These are phyloP conservation scores for Muricea muricata DNA, from an alignment of 92 coral and sea anemone species.

Conservation along the genomic window DNA sequence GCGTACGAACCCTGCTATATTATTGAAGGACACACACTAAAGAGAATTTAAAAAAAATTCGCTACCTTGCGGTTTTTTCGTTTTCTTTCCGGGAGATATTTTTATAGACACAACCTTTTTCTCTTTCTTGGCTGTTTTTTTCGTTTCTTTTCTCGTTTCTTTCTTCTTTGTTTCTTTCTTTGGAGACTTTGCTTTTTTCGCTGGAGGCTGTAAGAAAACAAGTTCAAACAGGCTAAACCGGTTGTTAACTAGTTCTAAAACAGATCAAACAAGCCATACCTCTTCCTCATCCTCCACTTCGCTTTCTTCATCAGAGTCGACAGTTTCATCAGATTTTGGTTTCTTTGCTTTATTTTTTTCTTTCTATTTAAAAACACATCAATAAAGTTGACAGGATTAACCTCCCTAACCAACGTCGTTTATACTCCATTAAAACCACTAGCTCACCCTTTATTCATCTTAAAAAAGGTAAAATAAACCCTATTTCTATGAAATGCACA, in stretches of 20 bases:
- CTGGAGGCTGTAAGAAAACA: conserved; percentile 38
- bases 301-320: conserved; percentile 65
- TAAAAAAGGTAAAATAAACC: no score
- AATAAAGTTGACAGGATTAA: no score
- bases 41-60: neutral
- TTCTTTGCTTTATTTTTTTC: conserved; percentile 28
- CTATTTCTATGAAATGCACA: no score
- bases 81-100: conserved; percentile 85
- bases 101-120: conserved; percentile 80
- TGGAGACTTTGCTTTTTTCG: conserved; percentile 59
- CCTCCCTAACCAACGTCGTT: no score
- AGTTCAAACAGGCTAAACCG: neutral
- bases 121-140: conserved; percentile 52
- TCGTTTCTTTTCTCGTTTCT: conserved; percentile 69
- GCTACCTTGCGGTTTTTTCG: conserved; percentile 72
- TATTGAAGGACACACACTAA: no score
- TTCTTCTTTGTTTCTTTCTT: conserved; percentile 60
- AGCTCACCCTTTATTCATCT: no score
- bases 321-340: conserved; percentile 57
- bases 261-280: neutral
- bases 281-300: conserved; percentile 65
- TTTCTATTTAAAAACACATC: conserved; percentile 35
- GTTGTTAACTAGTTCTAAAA: neutral
- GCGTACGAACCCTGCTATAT: no score
- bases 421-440: no score